Evolutionary conservation across 2,113 vertebrate genomes (phyloP), one percentile per base, ranked within the genome.

Genomic region (Anguilla japonica): DNA sequence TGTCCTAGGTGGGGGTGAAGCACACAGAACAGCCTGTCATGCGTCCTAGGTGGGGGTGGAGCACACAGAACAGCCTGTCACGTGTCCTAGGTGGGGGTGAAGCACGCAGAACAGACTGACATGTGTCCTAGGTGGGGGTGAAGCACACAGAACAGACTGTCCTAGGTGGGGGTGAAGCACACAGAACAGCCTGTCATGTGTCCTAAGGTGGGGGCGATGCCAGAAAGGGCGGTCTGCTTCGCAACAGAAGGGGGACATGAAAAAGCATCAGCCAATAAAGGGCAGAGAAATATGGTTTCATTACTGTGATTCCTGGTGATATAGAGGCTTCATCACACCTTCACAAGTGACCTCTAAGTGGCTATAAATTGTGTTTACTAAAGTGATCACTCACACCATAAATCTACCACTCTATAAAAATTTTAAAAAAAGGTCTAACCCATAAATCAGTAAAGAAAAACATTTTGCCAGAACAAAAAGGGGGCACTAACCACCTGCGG

Each of bases 291-390:
- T 82, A 87, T 41, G 7, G 83, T 86, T 90, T 84, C 88, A 91
- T 91, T 89, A 88, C 82, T 83, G 8, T 53, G 22, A 89, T 79
- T 79, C 75, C 57, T 14, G 53, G 63, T 81, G 88, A 89, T 46
- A 41, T 41, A 83, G 79, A 83, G 41, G 29, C 83, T 86, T 89
- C 87, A 83, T 88, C 40, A 86, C 81, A 89, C 83, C 88, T 85
- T 14, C 80, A 85, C n/a, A 85, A 84, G 81, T 82, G 84, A 91
- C 88, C 83, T 88, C 89, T 83, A 82, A 34, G 34, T 84, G 81
- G 63, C 85, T 81, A 57, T 85, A 85, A 78, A 86, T 78, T 83
- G 84, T 85, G 71, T 85, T 85, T 88, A 85, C 84, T 79, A 53
- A 41, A 41, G 82, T 14, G 26, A 87, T 85, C 82, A 29, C 82